Evolutionary conservation across 2,888 invertebrate species (phyloP), one percentile per base, ranked within the genome.

Genomic region (Lissocephala sabroskyi): DNA sequence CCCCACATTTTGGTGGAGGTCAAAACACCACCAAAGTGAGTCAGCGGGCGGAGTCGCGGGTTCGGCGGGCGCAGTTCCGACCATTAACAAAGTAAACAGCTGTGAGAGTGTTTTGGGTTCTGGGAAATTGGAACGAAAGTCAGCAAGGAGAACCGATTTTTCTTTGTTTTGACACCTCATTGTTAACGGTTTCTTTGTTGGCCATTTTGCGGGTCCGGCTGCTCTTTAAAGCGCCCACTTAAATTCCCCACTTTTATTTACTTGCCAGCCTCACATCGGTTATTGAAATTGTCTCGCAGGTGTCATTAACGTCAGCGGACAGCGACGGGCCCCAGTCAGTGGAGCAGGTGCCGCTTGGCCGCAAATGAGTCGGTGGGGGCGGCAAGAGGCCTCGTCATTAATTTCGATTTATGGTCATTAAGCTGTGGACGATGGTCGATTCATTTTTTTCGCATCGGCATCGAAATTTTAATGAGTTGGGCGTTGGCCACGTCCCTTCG

Each of bases 71-170:
- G 16, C 2, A 6, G 23, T n/a, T 23, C 9, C 76, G 76, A 61
- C 73, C 76, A 73, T 73, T 73, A 73, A 73, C 73, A 78, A 73
- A 78, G 73, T 76, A 78, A 73, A 73, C 73, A 78, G 78, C 79
- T 71, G 76, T 62, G 50, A 59, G 67, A 56, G 17, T 17, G 53
- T 48, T 41, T 40, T 50, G 56, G 54, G 61, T 52, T 56, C 23
- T 57, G 14, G 51, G 53, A 49, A 52, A 58, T 51, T 51, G 52
- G 52, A 50, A 51, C 56, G 18, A 48, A 39, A 70, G 52, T 70
- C 66, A 77, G 77, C 71, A 44, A 13, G 41, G 54, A 51, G 50
- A 41, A 13, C 26, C 19, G 7, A 14, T 28, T 64, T 70, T 58
- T 55, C 75, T 71, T 78, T 75, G 76, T 75, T 75, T 71, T 78